These are phyloP conservation scores for Pandemis cinnamomeana DNA, from an alignment of 2,888 invertebrate genomes.

Conservation along the genomic window DNA sequence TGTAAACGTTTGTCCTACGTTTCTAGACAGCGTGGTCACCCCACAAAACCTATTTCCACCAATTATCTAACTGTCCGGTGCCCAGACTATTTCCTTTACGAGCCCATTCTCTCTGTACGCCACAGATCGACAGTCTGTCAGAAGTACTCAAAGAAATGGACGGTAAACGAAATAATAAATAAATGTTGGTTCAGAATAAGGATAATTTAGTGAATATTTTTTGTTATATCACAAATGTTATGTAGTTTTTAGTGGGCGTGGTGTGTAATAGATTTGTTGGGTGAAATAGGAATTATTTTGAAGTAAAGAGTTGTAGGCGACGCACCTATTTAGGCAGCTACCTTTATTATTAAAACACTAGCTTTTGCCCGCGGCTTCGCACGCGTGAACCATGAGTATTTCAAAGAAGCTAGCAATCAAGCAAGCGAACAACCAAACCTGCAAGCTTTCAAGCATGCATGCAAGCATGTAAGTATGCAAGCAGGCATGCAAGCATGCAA, in stretches of 20 bases:
- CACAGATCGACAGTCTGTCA: constrained; percentile 21
- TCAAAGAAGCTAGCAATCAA: too few species aligned
- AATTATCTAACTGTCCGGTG: constrained; percentile 35
- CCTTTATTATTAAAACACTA: too few species aligned
- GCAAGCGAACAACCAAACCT: too few species aligned
- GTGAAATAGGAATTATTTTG: too few species aligned
- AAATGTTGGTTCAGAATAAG: background rate
- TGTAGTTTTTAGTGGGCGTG: background rate
- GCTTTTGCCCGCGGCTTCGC: too few species aligned
- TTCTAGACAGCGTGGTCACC: background rate
- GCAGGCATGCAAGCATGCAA: too few species aligned
- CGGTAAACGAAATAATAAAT: constrained; percentile 24
- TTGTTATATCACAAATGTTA: background rate
- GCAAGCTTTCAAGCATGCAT: too few species aligned
- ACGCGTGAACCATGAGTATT: too few species aligned
- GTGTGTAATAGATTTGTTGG: too few species aligned
- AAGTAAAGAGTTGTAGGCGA: too few species aligned
- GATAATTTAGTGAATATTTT: background rate
- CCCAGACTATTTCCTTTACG: constrained; percentile 33
- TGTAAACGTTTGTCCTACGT: background rate
- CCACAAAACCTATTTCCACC: constrained; percentile 33
- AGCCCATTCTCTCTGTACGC: constrained; percentile 25
- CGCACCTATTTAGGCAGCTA: too few species aligned
- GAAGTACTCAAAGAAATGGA: constrained; percentile 7
- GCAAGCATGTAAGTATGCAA: too few species aligned